These are phyloP conservation scores for Dendrophyllia cribrosa DNA, from an alignment of 64 coral and sea anemone genomes.

Conservation along the genomic window DNA sequence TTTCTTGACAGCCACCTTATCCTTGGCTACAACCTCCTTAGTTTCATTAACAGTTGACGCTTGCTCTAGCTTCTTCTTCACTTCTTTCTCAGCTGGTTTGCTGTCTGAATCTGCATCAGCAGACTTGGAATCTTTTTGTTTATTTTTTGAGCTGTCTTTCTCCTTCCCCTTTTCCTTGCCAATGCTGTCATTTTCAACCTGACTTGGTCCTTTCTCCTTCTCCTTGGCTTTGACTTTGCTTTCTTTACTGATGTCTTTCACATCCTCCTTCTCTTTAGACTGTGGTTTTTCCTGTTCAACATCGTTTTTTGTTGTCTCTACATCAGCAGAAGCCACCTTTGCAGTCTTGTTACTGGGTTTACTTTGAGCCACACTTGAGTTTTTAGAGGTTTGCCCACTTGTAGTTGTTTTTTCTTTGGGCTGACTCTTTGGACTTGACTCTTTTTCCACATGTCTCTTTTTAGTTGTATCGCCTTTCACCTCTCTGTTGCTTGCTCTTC, in stretches of 20 bases:
- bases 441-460: constrained; percentile 26
- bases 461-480: constrained; percentile 3
- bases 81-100: constrained; percentile 36
- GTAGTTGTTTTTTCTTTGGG: background rate
- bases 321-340: constrained; percentile 47
- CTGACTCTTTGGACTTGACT: constrained; percentile 27
- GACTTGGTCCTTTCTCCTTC: constrained; percentile 39
- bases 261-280: constrained; percentile 56
- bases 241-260: constrained; percentile 48
- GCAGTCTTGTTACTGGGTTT: constrained; percentile 38
- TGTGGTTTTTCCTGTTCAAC: constrained; percentile 53
- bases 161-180: constrained; percentile 69
- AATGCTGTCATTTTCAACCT: constrained; percentile 44
- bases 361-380: background rate
- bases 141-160: constrained; percentile 48
- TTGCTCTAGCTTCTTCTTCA: constrained; percentile 33
- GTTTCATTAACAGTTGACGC: background rate
- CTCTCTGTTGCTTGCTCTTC: background rate
- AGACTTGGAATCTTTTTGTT: constrained; percentile 16
- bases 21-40: constrained; percentile 43
- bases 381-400: background rate
- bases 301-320: constrained; percentile 76
- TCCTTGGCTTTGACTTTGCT: constrained; percentile 57
- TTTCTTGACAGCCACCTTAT: constrained; percentile 29
- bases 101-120: background rate